A percentile compares a stretch with the other conserved stretches of the same genome.
Conservation (phyloP, 37 sponge, comb jelly and placozoan genomes). For the Halisarca cf. caerulea region DNA sequence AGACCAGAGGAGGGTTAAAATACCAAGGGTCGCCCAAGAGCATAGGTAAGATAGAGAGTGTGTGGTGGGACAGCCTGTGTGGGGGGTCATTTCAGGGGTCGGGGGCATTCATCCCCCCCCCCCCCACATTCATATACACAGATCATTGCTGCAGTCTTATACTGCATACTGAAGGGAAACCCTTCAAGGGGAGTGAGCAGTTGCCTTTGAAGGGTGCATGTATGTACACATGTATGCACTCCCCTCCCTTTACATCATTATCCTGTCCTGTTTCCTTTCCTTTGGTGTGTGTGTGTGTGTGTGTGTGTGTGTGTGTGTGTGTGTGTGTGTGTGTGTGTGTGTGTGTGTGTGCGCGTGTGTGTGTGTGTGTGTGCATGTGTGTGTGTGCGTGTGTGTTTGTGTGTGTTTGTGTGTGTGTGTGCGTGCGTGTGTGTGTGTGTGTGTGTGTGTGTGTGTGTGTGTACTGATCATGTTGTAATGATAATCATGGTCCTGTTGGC, state of each 20-base stretch:
- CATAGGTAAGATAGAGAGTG: constrained; percentile 48
- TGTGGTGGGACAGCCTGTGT: neutral
- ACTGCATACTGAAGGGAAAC: too few relatives aligned
- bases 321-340: neutral
- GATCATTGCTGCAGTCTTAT: too few relatives aligned
- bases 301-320: neutral
- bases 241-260: too few relatives aligned
- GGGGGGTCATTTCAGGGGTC: neutral
- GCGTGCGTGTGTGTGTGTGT: neutral
- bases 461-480: too few relatives aligned
- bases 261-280: neutral
- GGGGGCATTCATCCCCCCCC: neutral
- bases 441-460: neutral
- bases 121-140: too few relatives aligned
- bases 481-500: too few relatives aligned
- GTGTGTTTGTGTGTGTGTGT: neutral
- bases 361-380: neutral
- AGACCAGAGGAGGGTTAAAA: constrained; percentile 17
- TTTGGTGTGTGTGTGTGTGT: constrained; percentile 10
- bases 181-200: too few relatives aligned
- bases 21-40: constrained; percentile 11
- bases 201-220: too few relatives aligned
- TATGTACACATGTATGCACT: neutral
- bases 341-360: neutral
- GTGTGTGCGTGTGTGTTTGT: neutral